Conservation (phyloP, 1,140 invertebrate genomes). For the Drosophila rhopaloa region DNA sequence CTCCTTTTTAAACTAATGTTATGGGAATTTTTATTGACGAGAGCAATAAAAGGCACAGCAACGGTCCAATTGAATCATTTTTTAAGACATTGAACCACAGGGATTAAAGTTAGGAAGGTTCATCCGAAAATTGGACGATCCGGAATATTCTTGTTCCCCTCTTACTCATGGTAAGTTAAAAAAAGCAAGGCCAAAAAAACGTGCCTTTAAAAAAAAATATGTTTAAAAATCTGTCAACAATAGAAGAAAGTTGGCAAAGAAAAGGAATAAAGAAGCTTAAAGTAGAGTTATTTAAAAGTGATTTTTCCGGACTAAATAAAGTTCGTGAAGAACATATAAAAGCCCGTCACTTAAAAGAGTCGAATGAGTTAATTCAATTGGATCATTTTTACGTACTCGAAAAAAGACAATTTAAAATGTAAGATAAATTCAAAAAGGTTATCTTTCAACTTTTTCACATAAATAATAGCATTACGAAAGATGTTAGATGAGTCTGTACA, state of each 20-base stretch:
- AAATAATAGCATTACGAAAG: not conserved
- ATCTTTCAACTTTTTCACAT: not conserved
- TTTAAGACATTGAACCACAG: not conserved
- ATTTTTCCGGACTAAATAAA: not conserved
- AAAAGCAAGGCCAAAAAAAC: not conserved
- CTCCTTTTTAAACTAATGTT: slow-evolving; percentile 6
- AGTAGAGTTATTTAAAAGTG: slow-evolving; percentile 5
- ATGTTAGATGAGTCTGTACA: not conserved
- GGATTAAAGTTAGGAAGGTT: slow-evolving; percentile 5
- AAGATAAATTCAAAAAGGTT: not conserved
- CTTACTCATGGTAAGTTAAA: not conserved
- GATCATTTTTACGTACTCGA: not conserved
- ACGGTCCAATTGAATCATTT: not conserved
- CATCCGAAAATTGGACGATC: slow-evolving; percentile 6
- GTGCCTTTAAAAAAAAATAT: no score
- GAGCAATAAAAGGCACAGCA: slow-evolving; percentile 11
- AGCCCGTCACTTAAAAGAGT: not conserved
- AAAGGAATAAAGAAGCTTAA: slow-evolving; percentile 3
- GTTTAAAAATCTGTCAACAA: slow-evolving; percentile 6
- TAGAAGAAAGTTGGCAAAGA: slow-evolving; percentile 6
- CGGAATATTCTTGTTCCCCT: not conserved
- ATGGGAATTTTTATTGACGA: slow-evolving; percentile 15
- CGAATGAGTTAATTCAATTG: not conserved
- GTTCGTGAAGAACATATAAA: not conserved
- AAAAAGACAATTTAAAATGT: not conserved